A percentile compares a stretch with the other conserved stretches of the same genome.
Evolutionary conservation across 2,888 invertebrate species (phyloP).

Genomic region (Pristionchus fissidentatus): DNA sequence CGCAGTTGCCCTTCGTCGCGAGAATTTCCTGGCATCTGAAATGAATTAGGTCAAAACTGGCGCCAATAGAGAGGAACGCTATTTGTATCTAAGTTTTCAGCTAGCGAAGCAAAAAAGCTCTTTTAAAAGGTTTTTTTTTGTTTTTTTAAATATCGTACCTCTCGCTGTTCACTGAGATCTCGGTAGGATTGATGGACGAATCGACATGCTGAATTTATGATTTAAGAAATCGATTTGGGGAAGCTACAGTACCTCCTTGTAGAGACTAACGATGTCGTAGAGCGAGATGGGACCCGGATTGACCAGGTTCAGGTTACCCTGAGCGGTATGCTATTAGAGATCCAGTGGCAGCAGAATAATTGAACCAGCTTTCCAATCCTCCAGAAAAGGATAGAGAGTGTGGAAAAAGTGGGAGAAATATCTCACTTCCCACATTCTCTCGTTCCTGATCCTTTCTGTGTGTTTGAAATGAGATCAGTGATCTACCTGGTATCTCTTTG

Average conservation of each 20-base stretch:
- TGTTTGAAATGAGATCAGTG: too few species aligned
- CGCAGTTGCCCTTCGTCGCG: conserved; percentile 74
- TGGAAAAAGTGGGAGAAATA: too few species aligned
- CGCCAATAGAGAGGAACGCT: not conserved
- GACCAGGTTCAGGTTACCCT: conserved; percentile 72
- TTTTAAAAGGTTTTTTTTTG: not conserved
- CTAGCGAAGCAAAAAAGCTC: not conserved
- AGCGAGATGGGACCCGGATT: conserved; percentile 73
- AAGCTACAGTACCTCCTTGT: conserved; percentile 62
- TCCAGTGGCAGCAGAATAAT: too few species aligned
- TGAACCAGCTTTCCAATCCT: too few species aligned
- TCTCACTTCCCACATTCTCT: too few species aligned
- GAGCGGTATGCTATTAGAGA: not conserved
- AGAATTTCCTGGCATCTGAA: conserved; percentile 55
- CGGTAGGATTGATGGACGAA: conserved; percentile 56
- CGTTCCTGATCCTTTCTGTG: too few species aligned
- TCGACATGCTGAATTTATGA: conserved; percentile 60
- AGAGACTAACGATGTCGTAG: conserved; percentile 70
- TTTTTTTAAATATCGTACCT: conserved; percentile 5
- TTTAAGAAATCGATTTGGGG: not conserved
- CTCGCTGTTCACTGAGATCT: conserved; percentile 67
- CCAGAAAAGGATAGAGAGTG: too few species aligned
- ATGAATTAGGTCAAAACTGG: not conserved
- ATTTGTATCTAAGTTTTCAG: not conserved
- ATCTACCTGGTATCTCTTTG: conserved; percentile 55